Evolutionary conservation across 2,888 invertebrate species (phyloP).

Genomic region (Toxonevra muliebris): DNA sequence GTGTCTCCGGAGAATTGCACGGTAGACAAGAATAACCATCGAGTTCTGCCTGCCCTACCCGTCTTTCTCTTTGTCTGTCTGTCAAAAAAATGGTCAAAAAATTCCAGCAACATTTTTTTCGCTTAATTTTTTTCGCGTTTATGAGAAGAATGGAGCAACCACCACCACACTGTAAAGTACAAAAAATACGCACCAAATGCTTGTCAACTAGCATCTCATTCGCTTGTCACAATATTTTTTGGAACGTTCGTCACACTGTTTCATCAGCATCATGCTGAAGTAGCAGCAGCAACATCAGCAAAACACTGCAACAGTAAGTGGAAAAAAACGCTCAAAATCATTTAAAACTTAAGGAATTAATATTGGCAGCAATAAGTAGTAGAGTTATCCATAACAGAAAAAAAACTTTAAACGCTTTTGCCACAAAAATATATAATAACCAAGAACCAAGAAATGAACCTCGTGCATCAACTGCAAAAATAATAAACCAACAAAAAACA

Average conservation of each 20-base stretch:
- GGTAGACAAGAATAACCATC: background rate
- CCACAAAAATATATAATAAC: conserved; percentile 44
- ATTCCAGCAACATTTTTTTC: background rate
- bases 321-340: conserved; percentile 28
- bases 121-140: background rate
- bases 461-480: conserved; percentile 14
- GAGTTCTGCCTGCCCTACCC: background rate
- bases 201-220: background rate
- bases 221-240: conserved; percentile 1
- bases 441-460: conserved; percentile 32
- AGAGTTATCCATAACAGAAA: conserved; percentile 38
- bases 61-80: background rate
- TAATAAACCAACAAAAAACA: conserved; percentile 39
- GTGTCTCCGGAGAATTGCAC: conserved; percentile 10
- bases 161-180: background rate
- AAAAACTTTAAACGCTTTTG: conserved; percentile 40
- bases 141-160: background rate
- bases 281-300: background rate
- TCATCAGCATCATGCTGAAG: background rate
- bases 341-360: conserved; percentile 57
- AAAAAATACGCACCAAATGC: background rate
- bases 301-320: background rate
- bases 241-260: background rate
- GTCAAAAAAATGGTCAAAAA: background rate
- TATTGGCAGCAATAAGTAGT: conserved; percentile 43